Conservation (phyloP, 64 coral and sea anemone genomes). For the Pocillopora verrucosa region DNA sequence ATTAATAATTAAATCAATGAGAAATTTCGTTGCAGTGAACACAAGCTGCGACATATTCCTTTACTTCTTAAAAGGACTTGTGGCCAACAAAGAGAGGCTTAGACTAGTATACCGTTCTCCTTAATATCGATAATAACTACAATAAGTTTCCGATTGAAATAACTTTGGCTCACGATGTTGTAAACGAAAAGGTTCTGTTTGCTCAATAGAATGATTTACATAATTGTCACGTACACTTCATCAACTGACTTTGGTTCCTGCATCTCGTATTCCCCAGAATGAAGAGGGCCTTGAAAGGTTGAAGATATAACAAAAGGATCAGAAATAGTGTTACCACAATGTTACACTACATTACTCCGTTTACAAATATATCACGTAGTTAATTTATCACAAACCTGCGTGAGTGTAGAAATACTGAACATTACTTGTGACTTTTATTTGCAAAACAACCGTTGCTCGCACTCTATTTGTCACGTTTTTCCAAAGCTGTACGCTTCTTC, state of each 20-base stretch:
- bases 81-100: too few relatives aligned
- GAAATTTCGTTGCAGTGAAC: too few relatives aligned
- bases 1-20: too few relatives aligned
- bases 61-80: too few relatives aligned
- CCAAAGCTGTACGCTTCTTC: not conserved
- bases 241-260: constrained; percentile 94
- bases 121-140: too few relatives aligned
- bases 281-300: constrained; percentile 58
- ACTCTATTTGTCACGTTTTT: not conserved
- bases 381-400: constrained; percentile 4
- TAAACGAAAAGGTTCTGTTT: not conserved
- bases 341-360: not conserved
- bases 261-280: constrained; percentile 90
- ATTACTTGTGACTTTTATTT: not conserved
- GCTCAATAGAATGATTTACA: not conserved
- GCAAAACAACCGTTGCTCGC: not conserved
- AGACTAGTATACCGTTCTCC: too few relatives aligned
- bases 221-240: constrained; percentile 84
- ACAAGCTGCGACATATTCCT: too few relatives aligned
- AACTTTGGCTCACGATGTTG: too few relatives aligned
- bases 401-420: not conserved
- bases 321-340: not conserved
- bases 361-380: not conserved
- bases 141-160: too few relatives aligned
- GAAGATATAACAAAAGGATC: not conserved